Conservation (phyloP, 2,113 vertebrate genomes). For the Tursiops truncatus region DNA sequence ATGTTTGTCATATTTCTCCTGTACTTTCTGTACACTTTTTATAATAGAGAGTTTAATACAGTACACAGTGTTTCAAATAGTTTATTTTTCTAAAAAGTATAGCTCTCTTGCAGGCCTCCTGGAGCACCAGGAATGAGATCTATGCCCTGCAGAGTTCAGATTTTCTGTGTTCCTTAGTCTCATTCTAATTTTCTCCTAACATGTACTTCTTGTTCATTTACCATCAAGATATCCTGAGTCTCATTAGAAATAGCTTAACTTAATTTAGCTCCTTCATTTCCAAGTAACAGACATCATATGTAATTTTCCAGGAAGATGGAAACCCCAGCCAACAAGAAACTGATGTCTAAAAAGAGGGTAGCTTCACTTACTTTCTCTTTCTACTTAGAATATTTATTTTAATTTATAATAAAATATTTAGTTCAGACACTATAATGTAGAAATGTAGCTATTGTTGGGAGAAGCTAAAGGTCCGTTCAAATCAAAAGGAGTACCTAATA, state of each 20-base stretch:
- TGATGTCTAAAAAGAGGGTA: not conserved
- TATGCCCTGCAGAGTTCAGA: not conserved
- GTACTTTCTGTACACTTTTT: not conserved
- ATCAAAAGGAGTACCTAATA: not conserved
- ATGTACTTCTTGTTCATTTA: not conserved
- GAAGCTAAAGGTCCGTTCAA: not conserved
- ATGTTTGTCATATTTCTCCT: not conserved
- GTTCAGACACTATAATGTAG: not conserved
- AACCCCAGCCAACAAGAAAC: not conserved
- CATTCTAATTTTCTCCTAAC: not conserved
- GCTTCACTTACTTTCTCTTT: not conserved
- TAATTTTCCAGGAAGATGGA: constrained; percentile 41
- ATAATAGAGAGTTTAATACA: not conserved
- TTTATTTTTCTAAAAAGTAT: not conserved
- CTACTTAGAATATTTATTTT: not conserved
- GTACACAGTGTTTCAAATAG: not conserved
- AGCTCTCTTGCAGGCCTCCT: no score
- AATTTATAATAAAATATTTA: not conserved
- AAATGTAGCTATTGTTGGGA: not conserved
- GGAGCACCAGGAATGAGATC: not conserved
- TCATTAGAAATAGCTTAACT: constrained; percentile 41
- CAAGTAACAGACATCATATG: not conserved
- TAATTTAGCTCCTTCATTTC: constrained; percentile 50
- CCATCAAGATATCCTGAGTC: not conserved
- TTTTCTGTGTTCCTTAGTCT: not conserved